These are phyloP conservation scores for Streblospio benedicti DNA, from an alignment of 1,140 invertebrate species.

Conservation along the genomic window DNA sequence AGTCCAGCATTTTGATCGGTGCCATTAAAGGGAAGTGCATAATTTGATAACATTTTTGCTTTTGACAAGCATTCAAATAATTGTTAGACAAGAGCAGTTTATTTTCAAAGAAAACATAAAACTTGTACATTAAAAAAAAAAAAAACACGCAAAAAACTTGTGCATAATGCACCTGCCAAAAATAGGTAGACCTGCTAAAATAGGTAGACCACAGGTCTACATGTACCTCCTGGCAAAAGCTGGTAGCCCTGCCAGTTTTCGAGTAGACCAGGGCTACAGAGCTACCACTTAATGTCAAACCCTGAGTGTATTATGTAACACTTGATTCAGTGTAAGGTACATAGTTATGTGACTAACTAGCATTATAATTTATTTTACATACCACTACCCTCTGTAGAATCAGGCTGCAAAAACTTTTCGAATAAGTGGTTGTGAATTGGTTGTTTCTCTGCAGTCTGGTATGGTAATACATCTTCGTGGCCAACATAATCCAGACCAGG, in stretches of 20 bases:
- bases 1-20: no score
- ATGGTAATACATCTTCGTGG: slow-evolving; percentile 66
- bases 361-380: neutral
- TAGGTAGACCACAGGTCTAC: no score
- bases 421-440: slow-evolving; percentile 86
- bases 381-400: neutral
- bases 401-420: slow-evolving; percentile 74
- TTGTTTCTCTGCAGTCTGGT: slow-evolving; percentile 61
- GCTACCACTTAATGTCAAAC: neutral
- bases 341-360: neutral
- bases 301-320: neutral
- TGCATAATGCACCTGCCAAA: no score
- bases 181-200: no score
- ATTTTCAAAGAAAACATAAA: no score
- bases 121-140: no score
- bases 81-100: no score
- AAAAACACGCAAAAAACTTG: no score
- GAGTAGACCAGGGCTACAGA: neutral
- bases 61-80: no score
- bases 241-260: neutral
- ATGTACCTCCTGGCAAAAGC: neutral
- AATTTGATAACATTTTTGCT: no score
- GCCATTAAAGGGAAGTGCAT: no score
- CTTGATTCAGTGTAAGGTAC: neutral
- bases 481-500: slow-evolving; percentile 73